Evolutionary conservation across 1,140 invertebrate genomes (phyloP), one percentile per base, ranked within the genome.

Genomic region (Helicoverpa zea): DNA sequence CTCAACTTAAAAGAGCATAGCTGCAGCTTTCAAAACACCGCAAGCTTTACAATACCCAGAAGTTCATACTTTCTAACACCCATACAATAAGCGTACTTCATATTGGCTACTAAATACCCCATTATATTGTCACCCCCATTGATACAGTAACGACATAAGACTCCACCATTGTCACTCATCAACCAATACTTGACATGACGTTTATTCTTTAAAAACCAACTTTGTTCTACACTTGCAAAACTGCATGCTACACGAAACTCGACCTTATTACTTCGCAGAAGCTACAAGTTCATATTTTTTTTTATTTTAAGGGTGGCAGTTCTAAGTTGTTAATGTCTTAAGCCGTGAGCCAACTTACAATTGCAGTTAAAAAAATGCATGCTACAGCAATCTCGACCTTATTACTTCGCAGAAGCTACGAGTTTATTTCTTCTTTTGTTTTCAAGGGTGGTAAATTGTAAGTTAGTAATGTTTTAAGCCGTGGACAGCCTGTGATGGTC

Each of bases 81-180:
- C 47, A 52, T 52, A 54, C 59, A 77, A 64, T 52, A 77, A 66
- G 56, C 49, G 12, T 54, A 64, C 75, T 76, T 23, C 59, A 76
- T 51, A 72, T 72, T 72, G 66, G 49, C 68, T 72, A 63, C 59
- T 77, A 66, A 77, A 52, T 47, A 66, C 75, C 61, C n/a, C 18
- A 77, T 66, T 77, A 75, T 61, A 47, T 35, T 11, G 43, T 47
- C 74, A 35, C 59, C 61, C 75, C 75, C 51, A 63, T 77, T 23
- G 56, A 77, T 52, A 63, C 58, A 51, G 49, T 66, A 9, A 66
- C 75, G 75, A 54, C 75, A 77, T 16, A 7, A 29, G 75, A 77
- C 61, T 64, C 75, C n/a, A 14, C 43, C 49, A 77, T 77, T 77
- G 61, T 77, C 75, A 77, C 75, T 29, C 75, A 66, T 77, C 75